Evolutionary conservation across 2,113 vertebrate genomes (phyloP), one percentile per base, ranked within the genome.

Genomic region (Lucifuga dentata): DNA sequence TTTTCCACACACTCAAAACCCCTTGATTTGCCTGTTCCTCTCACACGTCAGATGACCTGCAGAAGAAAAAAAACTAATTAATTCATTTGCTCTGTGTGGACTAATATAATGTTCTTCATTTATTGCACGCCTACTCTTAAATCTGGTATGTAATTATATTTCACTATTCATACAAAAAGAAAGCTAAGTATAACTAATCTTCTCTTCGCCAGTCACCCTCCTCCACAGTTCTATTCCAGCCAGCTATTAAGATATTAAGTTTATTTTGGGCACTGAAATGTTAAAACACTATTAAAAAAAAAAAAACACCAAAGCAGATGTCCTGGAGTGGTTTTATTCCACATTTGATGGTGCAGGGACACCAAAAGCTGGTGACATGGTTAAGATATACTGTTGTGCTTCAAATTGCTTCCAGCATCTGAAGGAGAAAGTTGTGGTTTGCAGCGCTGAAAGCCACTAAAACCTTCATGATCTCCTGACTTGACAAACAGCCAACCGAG

Each of bases 351-450:
- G 17, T 11, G 32, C 39, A 44, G n/a, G 48, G 50, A 40, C 29
- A 16, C 1, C 24, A 17, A 38, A 59, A 69, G n/a, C 19, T 8
- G 32, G 63, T 49, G 26, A 64, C 49, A 58, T 32, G 33, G n/a
- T n/a, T n/a, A n/a, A n/a, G n/a, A n/a, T n/a, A n/a, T n/a, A n/a
- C 11, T 0, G 11, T 21, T 16, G 7, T 17, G 26, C 32, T 39
- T 38, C 26, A 53, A 73, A 74, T 58, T 53, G 24, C 35, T 55
- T 65, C 50, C 40, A 73, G 62, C 11, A 38, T 76, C 29, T 40
- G 17, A 51, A 36, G 26, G 2, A 11, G 24, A 75, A 39, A 36
- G 15, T 48, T 59, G 70, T 38, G 59, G 74, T 72, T 53, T 63
- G 32, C 44, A 48, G 35, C 5, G 10, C 36, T 48, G 39, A 69